Percentiles rank a stretch among this genome's conserved stretches.
These are phyloP conservation scores for Aporophyla lueneburgensis DNA, from an alignment of 2,888 invertebrate species.

Conservation along the genomic window DNA sequence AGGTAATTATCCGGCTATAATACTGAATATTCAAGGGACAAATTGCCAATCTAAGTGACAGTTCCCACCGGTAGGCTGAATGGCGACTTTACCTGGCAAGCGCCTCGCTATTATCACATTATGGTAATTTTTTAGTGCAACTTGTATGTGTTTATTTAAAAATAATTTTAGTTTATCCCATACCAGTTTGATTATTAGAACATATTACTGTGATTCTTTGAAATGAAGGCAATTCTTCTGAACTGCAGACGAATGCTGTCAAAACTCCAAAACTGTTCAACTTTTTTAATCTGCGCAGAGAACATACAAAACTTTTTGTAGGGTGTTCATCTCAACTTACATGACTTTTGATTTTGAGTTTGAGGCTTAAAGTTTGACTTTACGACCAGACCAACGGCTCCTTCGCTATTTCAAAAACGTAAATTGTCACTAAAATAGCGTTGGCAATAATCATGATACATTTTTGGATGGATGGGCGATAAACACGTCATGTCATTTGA, in stretches of 20 bases:
- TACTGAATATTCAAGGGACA: constrained; percentile 85
- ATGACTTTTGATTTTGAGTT: too few relatives aligned
- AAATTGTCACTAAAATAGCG: neutral
- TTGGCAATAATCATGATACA: neutral
- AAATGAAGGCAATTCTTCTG: neutral
- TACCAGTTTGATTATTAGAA: neutral
- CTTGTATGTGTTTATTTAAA: constrained; percentile 29
- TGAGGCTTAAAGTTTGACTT: neutral
- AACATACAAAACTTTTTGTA: constrained; percentile 4
- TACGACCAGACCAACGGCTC: neutral
- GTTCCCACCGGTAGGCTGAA: constrained; percentile 74
- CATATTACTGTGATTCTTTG: neutral
- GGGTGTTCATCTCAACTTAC: neutral
- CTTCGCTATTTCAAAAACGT: neutral
- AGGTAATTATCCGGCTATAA: constrained; percentile 86
- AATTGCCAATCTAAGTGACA: constrained; percentile 82
- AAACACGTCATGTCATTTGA: constrained; percentile 65
- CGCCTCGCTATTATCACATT: constrained; percentile 46
- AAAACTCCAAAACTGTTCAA: neutral
- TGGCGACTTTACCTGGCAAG: constrained; percentile 40
- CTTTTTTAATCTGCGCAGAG: neutral
- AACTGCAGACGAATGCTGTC: neutral
- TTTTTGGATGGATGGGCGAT: neutral
- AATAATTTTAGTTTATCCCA: constrained; percentile 1
- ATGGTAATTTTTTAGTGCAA: constrained; percentile 37